Evolutionary conservation across 2,113 vertebrate genomes (phyloP).

Genomic region (Myotis lucifugus): DNA sequence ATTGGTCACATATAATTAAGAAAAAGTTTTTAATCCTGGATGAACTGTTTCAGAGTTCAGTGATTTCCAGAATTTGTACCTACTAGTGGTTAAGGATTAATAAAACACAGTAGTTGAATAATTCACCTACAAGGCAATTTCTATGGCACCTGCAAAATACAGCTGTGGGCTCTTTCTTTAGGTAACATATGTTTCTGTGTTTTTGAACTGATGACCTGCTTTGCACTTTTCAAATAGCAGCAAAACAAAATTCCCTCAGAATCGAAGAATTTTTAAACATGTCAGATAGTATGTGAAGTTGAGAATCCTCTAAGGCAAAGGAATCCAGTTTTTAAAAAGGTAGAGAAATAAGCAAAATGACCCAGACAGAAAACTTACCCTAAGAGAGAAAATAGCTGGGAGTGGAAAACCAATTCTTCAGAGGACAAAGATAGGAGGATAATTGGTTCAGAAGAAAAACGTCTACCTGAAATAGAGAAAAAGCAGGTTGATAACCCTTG

Average conservation of each 20-base stretch:
- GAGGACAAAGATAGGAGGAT: conserved; percentile 71
- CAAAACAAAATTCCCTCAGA: conserved; percentile 68
- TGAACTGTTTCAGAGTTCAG: neutral
- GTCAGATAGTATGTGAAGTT: conserved; percentile 67
- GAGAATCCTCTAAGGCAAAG: conserved; percentile 64
- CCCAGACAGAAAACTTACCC: conserved; percentile 69
- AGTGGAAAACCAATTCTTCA: conserved; percentile 73
- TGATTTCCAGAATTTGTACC: neutral
- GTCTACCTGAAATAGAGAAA: conserved; percentile 65
- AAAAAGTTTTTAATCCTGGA: neutral
- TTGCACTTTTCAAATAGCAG: conserved; percentile 60
- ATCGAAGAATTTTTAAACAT: conserved; percentile 67
- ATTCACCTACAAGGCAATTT: conserved; percentile 20
- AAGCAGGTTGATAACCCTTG: conserved; percentile 71
- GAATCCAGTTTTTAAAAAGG: conserved; percentile 54
- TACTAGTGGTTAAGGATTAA: neutral
- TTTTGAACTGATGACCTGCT: conserved; percentile 71
- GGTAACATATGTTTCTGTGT: conserved; percentile 53
- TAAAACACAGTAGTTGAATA: conserved; percentile 10
- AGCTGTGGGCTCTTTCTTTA: conserved; percentile 55
- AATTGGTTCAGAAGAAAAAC: conserved; percentile 74
- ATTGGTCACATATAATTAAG: neutral
- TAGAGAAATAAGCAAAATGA: conserved; percentile 75
- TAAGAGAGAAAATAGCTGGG: conserved; percentile 76
- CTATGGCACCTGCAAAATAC: conserved; percentile 46